phyloP scores from a whole-genome alignment of 2,888 invertebrate genomes.

The Drosophila eohydei region DNA sequence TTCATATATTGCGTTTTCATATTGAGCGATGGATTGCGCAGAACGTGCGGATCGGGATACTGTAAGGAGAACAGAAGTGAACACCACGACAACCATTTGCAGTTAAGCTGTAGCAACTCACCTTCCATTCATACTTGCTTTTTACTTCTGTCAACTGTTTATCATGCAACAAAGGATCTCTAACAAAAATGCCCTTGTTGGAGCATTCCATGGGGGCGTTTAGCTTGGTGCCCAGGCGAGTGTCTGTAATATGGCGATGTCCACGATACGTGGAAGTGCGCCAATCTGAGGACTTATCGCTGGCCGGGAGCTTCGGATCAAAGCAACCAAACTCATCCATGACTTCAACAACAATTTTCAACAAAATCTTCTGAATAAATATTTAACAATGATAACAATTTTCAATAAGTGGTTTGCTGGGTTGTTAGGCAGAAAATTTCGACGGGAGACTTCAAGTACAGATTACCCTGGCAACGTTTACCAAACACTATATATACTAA shows the following conservation, averaged over 20 bases:
- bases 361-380: not conserved
- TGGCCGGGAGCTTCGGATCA: conserved; percentile 78
- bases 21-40: conserved; percentile 75
- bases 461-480: conserved; percentile 33
- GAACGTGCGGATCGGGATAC: conserved; percentile 68
- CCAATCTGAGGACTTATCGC: conserved; percentile 69
- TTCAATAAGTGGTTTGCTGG: conserved; percentile 20
- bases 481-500: conserved; percentile 14
- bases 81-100: too few species aligned
- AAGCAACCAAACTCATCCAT: conserved; percentile 77
- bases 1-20: conserved; percentile 75
- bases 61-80: conserved; percentile 16
- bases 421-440: conserved; percentile 39
- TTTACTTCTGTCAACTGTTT: conserved; percentile 60
- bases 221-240: conserved; percentile 60
- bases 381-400: conserved; percentile 11
- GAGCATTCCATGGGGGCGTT: conserved; percentile 53
- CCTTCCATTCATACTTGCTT: conserved; percentile 76
- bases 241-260: conserved; percentile 73
- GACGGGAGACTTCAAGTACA: conserved; percentile 9
- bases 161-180: conserved; percentile 66
- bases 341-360: conserved; percentile 24
- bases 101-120: conserved; percentile 27
- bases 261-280: conserved; percentile 81
- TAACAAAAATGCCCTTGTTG: conserved; percentile 59